phyloP scores from a whole-genome alignment of 2,113 vertebrate species.

The Sinocyclocheilus maitianheensis region DNA sequence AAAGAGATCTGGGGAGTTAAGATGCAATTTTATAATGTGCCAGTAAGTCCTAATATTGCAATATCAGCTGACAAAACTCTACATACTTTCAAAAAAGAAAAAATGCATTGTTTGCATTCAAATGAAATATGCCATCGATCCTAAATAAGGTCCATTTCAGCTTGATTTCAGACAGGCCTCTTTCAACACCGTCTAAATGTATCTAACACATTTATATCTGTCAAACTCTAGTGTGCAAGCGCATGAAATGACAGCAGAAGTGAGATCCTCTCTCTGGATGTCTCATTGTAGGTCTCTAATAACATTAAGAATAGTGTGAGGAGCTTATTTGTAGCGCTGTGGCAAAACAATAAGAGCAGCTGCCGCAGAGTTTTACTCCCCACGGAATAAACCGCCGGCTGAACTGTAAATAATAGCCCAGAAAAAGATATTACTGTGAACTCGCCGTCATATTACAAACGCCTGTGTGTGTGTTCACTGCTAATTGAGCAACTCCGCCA shows the following conservation, averaged over 20 bases:
- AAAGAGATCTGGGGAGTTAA: not conserved
- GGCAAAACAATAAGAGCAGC: conserved; percentile 18
- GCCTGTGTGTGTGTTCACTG: not conserved
- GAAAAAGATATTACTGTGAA: conserved; percentile 23
- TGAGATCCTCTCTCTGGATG: not conserved
- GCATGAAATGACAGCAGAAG: not conserved
- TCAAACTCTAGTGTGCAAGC: not conserved
- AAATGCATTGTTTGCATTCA: not conserved
- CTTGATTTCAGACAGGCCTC: not conserved
- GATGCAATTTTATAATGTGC: not conserved
- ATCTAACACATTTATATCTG: not conserved
- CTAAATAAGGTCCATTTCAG: not conserved
- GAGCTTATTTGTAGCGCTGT: not conserved
- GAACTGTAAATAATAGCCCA: conserved; percentile 10
- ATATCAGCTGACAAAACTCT: not conserved
- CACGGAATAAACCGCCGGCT: not conserved
- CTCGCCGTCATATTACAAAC: conserved; percentile 5
- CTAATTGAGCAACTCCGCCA: conserved; percentile 15
- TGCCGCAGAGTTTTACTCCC: not conserved
- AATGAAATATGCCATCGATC: not conserved
- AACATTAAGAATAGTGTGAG: not conserved
- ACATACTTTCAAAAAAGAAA: not conserved
- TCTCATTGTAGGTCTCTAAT: not conserved
- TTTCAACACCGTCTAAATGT: not conserved
- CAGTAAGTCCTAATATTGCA: not conserved